Base-by-base conservation (phyloP, 2,888 invertebrate genomes). In the Tortricodes alternella region DNA sequence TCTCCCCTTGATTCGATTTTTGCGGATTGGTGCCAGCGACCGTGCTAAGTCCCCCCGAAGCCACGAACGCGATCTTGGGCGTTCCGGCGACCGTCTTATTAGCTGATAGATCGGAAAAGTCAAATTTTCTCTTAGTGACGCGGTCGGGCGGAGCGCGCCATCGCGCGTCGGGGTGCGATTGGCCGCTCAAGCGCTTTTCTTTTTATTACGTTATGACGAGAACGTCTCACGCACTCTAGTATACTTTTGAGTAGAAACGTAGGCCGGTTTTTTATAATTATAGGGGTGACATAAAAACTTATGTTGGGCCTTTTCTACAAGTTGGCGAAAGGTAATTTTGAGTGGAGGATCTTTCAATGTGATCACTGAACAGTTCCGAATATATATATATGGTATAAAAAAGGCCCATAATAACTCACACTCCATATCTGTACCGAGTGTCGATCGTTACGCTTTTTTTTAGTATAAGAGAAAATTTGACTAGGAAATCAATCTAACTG, bases 41-140 rank as follows among this genome's bases (percentile, higher is more conserved):
- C n/a, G 94, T 93, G 68, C 94, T 94, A 71, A 95, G 91, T 67
- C 94, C 94, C 63, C 94, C 94, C 71, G 93, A 93, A 73, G 94
- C 95, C 74, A 97, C 95, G 92, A 97, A 97, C 72, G 95, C 96
- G 66, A 96, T 96, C 91, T 96, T 95, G 57, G 96, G 94, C 64
- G 95, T 93, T 53, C 94, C 93, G 65, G 81, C 89, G 68, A 89
- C 83, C 72, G 84, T 83, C 80, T 81, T 84, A 82, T 84, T 86
- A 71, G 85, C 89, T 89, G 78, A 70, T 72, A 72, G 71, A 70
- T 71, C 62, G 73, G 75, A 76, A 79, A 84, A 80, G 83, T 83
- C 87, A 76, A 83, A 85, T 82, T 85, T 80, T 83, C 88, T 83
- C 85, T 68, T 70, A 55, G 51, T 39, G 43, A 44, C 37, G 37